Evolutionary conservation across 2,113 vertebrate genomes (phyloP).

Genomic region (Corydoras sp.): DNA sequence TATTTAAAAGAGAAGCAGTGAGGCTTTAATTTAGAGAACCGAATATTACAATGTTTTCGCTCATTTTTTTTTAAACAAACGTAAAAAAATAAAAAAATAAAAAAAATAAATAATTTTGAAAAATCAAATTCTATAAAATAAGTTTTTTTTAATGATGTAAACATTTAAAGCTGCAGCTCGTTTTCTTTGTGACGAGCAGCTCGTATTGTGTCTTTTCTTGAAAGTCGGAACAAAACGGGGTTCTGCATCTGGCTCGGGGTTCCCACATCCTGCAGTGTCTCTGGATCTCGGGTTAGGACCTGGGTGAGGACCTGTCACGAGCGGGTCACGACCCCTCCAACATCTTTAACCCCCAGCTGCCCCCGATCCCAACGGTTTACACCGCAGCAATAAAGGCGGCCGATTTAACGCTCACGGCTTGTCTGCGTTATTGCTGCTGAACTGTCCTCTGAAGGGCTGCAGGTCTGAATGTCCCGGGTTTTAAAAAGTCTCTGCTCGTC

Average conservation of each 20-base stretch:
- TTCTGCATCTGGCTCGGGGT: slow-evolving; percentile 22
- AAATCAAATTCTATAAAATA: too few species aligned
- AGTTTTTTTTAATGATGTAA: too few species aligned
- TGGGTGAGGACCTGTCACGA: slow-evolving; percentile 62
- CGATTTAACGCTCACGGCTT: not conserved
- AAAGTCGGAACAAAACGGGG: not conserved
- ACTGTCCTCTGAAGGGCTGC: too few species aligned
- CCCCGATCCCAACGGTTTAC: slow-evolving; percentile 5
- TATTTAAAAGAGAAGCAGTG: too few species aligned
- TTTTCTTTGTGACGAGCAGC: not conserved
- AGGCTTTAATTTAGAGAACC: too few species aligned
- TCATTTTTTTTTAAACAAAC: not conserved
- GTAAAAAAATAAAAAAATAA: not conserved
- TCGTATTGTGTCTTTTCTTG: not conserved
- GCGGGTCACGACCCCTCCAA: slow-evolving; percentile 69
- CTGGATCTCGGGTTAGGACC: too few species aligned
- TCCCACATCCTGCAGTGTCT: slow-evolving; percentile 48
- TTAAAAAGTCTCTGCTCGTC: too few species aligned
- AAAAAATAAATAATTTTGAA: too few species aligned
- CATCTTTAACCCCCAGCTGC: slow-evolving; percentile 30
- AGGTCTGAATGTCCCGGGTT: too few species aligned
- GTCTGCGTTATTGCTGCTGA: too few species aligned
- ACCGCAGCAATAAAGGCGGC: not conserved
- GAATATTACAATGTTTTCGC: not conserved
- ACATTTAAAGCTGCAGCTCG: not conserved